Evolutionary conservation across 2,113 vertebrate genomes (phyloP), one percentile per base, ranked within the genome.

Genomic region (Cinclus cinclus): DNA sequence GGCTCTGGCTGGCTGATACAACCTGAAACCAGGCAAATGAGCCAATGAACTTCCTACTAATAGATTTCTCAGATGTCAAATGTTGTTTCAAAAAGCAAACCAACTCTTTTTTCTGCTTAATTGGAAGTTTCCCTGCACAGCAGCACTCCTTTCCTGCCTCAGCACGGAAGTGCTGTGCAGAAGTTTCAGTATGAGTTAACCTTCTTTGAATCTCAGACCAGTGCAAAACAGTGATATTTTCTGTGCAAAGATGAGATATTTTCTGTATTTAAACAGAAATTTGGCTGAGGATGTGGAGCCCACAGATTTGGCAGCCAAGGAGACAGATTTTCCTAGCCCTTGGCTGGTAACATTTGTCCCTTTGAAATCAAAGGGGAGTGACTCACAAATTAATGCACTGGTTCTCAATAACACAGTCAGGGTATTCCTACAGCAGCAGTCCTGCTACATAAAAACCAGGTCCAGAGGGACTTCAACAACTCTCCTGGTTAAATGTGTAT

Each of bases 121-220:
- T 70, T 74, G 95, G 93, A 96, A 88, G 88, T 93, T 96, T 95
- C 94, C 94, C 79, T 58, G 67, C 44, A 76, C 75, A 67, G 13
- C 10, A 73, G 17, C 64, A 83, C 92, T 94, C 75, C 71, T 87
- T 90, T 86, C 80, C 90, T 4, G 4, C 73, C 83, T 62, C 15
- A 28, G 90, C 83, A 71, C 93, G 16, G 88, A 96, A 96, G 94
- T 12, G 76, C 87, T 90, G 88, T 3, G 18, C 68, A 75, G 33
- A 60, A 96, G 92, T 97, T 96, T 96, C 94, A 14, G 19, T 94
- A 96, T 96, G 96, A 97, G 79, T 96, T 90, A 87, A 1, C 73
- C 92, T 96, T 93, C 95, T 90, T 60, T 3, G 73, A 93, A 93
- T 89, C 75, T 93, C 49, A 52, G 18, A 63, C 25, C 3, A 13